Conservation (phyloP, 2,797 vertebrate species). For the Sebastes baramenuke region DNA sequence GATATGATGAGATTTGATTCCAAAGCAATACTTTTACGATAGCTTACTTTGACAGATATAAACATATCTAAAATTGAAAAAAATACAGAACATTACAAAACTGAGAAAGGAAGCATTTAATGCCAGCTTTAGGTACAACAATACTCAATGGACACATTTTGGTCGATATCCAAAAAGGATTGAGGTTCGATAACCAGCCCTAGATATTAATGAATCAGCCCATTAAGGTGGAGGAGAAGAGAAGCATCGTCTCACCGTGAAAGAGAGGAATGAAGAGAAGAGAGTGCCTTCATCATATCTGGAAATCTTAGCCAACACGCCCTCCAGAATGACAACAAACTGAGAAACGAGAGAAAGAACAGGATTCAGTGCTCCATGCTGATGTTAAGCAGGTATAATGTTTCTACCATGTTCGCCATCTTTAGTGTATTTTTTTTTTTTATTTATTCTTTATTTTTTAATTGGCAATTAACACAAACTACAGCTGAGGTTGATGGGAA, state of each 20-base stretch:
- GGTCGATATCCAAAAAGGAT: background rate
- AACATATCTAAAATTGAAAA: background rate
- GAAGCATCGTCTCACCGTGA: slow-evolving; percentile 89
- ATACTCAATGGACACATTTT: background rate
- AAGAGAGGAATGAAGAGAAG: slow-evolving; percentile 98
- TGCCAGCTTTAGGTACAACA: background rate
- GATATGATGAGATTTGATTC: background rate
- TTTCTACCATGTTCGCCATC: background rate
- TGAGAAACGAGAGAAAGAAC: slow-evolving; percentile 59
- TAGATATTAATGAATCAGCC: background rate
- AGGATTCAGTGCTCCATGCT: background rate
- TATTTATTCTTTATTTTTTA: background rate
- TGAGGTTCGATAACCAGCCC: background rate
- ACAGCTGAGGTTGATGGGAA: no score
- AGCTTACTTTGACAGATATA: background rate
- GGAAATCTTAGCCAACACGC: slow-evolving; percentile 96
- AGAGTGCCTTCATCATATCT: slow-evolving; percentile 99
- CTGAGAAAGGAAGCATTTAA: background rate
- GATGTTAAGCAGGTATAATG: background rate
- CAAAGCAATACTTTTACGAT: background rate
- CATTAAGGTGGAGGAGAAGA: background rate
- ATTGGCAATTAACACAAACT: background rate
- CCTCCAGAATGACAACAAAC: slow-evolving; percentile 97
- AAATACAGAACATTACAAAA: background rate
- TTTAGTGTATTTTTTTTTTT: background rate